Evolutionary conservation across 2,113 vertebrate genomes (phyloP).

Genomic region (Sinocyclocheilus anshuiensis): DNA sequence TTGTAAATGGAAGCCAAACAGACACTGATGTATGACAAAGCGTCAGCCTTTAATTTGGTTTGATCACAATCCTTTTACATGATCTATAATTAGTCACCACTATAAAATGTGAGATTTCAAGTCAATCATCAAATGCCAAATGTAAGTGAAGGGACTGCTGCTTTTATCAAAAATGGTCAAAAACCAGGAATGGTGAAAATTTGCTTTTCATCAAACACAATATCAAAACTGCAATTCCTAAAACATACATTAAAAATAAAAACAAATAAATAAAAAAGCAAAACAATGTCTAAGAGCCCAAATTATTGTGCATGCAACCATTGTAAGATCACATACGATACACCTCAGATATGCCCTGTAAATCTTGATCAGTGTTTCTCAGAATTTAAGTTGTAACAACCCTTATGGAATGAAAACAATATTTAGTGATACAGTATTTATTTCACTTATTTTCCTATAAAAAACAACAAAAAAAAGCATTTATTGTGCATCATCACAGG

Average conservation of each 20-base stretch:
- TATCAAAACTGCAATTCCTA: neutral
- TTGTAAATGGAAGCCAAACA: slow-evolving; percentile 16
- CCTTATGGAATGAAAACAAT: neutral
- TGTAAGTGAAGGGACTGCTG: neutral
- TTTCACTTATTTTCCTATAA: neutral
- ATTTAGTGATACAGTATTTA: neutral
- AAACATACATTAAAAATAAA: neutral
- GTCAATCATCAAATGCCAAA: slow-evolving; percentile 26
- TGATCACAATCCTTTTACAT: slow-evolving; percentile 42
- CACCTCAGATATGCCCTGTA: neutral
- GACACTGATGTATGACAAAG: slow-evolving; percentile 28
- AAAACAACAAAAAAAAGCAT: neutral
- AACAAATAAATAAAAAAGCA: neutral
- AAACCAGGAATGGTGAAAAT: slow-evolving; percentile 26
- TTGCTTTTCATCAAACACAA: neutral
- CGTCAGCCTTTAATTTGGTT: slow-evolving; percentile 48
- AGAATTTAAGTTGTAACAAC: neutral
- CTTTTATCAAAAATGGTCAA: neutral
- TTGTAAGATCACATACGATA: neutral
- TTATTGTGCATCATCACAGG: neutral
- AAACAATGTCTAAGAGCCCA: neutral
- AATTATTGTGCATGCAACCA: neutral
- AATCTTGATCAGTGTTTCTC: neutral
- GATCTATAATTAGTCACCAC: slow-evolving; percentile 27
- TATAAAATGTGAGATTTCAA: slow-evolving; percentile 45